Base-by-base conservation (phyloP, 1,140 invertebrate species). In the Zaprionus camerounensis region DNA sequence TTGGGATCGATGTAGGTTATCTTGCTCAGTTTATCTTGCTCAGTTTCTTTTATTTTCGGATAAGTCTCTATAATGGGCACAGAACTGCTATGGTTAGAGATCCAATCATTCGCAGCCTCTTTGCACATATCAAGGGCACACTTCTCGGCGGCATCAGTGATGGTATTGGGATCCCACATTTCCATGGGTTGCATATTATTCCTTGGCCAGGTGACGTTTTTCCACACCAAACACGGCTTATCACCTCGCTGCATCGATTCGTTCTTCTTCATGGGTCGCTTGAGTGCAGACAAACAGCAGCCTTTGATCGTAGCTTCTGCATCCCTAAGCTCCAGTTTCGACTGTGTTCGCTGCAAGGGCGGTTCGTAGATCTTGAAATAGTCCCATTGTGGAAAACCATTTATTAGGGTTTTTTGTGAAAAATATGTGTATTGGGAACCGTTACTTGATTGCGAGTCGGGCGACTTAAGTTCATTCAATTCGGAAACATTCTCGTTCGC, bases 1-100 rank as follows among this genome's bases (percentile, higher is more conserved):
- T 83, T 46, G 2, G 91, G 91, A 81, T 92, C 82, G 3, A 92
- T 81, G 9, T 56, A 31, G 12, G 13, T 46, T 1, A 26, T 17
- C 4, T 22, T 17, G 1, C 20, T 44, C 1, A 67, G 22, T 5
- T 51, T 11, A 5, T 5, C 20, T 20, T 1, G 1, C 20, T 20
- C 20, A 20, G 20, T 24, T 24, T 24, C 20, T 3, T 3, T 5
- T 0, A 24, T 24, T 3, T 22, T 5, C 17, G 6, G 15, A 15
- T 5, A 46, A n/a, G 41, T 24, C 15, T 15, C 38, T 5, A 15
- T 2, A 6, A 1, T 5, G 11, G 12, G 12, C 11, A 24, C 46
- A 22, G 46, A 13, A 5, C 11, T 11, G 20, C 1, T 0, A 13
- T 51, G 17, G 20, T 51, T 24, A 4, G 17, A 22, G 3, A 3